Base-by-base conservation (phyloP, 2,888 invertebrate species). In the Catocala fraxini region DNA sequence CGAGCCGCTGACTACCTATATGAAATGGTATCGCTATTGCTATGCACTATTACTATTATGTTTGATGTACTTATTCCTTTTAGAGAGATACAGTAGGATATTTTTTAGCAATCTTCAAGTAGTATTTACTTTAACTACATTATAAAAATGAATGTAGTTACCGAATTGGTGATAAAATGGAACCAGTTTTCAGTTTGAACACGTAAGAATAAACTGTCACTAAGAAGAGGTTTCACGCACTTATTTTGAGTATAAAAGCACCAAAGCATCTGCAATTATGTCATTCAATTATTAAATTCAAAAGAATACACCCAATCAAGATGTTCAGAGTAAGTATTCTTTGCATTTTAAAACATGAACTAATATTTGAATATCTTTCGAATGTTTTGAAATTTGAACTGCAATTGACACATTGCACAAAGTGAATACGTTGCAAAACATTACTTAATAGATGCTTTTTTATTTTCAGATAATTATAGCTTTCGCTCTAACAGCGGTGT, bases 251-350 rank as follows among this genome's bases (percentile, higher is more conserved):
- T 88, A 89, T 89, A 89, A 86, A 88, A 82, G 74, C 68, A 48
- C 58, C 25, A 13, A 42, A n/a, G 51, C 57, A 63, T 81, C 71
- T 62, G 56, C 59, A 71, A 73, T 72, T 56, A 65, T 73, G 85
- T 86, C 87, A 88, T 83, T 87, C 77, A 75, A 65, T 78, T 75
- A 72, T 64, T 69, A 66, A 73, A 68, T 73, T 75, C 69, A 75
- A 59, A 70, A 70, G 65, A 75, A 71, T 73, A 75, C 74, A 80
- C 66, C 67, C 65, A 61, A 67, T 51, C 67, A 83, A 81, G 54
- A 89, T 89, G 88, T 79, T 73, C 41, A 86, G 85, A 83, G 89
- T 89, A 64, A 85, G 85, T 79, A 61, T 35, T 49, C 48, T 52
- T 55, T 46, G 4, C 58, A 59, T 59, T 7, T 41, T 11, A 25